Evolutionary conservation across 2,888 invertebrate species (phyloP), one percentile per base, ranked within the genome.

Genomic region (Melipona beecheii): DNA sequence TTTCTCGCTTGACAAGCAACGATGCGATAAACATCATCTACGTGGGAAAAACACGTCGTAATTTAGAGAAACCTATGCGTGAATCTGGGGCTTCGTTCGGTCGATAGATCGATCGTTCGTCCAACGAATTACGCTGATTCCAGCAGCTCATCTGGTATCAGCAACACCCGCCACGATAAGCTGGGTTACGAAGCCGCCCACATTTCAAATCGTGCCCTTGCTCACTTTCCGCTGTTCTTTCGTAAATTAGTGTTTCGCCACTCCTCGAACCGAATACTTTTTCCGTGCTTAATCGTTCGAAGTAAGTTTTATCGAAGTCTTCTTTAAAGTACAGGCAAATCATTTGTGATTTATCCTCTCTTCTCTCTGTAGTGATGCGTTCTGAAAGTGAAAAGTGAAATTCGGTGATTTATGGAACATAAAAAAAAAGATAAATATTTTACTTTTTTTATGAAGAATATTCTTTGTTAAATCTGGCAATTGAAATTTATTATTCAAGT

Each of bases 131-230:
- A 89, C 85, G 84, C 66, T 73, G 84, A 86, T 85, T 86, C 79
- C 78, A 82, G 62, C 58, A 69, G 81, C 81, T 86, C 83, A 89
- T 90, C 87, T 79, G 85, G 82, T 85, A 86, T 86, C 86, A 82
- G 86, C 78, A 79, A 84, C 81, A 84, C 86, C 83, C 83, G 81
- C 76, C 24, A 71, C 73, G 90, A 89, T 90, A 90, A 90, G 85
- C 83, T 73, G 74, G 70, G 78, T 74, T 68, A 60, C 69, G 88
- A 89, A 89, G 82, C 90, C 90, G 90, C 90, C 91, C 91, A 90
- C 89, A 86, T 87, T 77, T 78, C 78, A 54, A 75, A 81, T 76
- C 81, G 56, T 69, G 19, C 62, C 58, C n/a, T 62, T n/a, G 36
- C 21, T 60, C 27, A 54, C n/a, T 77, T 82, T 24, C 21, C 50